Evolutionary conservation across 2,113 vertebrate species (phyloP).

Genomic region (Lipotes vexillifer): DNA sequence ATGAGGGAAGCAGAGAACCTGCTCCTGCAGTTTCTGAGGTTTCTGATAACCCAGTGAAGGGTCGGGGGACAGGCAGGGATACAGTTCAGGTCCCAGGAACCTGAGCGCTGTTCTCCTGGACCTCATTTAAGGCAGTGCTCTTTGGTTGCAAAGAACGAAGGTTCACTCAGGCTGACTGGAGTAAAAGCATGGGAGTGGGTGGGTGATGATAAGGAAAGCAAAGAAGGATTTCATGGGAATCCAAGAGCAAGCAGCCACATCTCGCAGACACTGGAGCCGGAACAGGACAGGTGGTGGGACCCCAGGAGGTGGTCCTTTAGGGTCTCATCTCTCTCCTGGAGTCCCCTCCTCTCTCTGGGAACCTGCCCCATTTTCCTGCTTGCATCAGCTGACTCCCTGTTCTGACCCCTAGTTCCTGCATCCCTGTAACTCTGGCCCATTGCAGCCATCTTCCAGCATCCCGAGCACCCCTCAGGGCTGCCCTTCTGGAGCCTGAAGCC

Average conservation of each 20-base stretch:
- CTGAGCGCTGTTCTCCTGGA: rapidly evolving
- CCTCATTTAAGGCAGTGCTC: neutral
- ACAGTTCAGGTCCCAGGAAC: neutral
- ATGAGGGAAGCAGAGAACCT: neutral
- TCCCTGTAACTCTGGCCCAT: neutral
- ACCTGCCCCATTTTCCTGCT: neutral
- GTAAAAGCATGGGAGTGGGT: neutral
- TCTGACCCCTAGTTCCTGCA: rapidly evolving
- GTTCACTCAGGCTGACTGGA: neutral
- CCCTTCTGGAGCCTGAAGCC: neutral
- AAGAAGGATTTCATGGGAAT: neutral
- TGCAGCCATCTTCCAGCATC: neutral
- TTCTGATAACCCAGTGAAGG: neutral
- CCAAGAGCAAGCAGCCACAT: neutral
- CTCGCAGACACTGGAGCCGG: neutral
- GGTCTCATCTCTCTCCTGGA: neutral
- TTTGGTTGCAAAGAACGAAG: neutral
- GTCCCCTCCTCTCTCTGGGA: neutral
- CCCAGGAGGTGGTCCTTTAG: neutral
- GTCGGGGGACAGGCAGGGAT: neutral
- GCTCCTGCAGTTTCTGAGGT: neutral
- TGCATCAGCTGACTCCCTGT: rapidly evolving
- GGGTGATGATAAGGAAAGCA: neutral
- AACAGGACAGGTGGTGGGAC: neutral
- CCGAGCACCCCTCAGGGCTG: rapidly evolving